Percentiles rank a stretch among this genome's conserved stretches.
Evolutionary conservation across 2,888 invertebrate genomes (phyloP).

Genomic region (Chalcosyrphus nemorum): DNA sequence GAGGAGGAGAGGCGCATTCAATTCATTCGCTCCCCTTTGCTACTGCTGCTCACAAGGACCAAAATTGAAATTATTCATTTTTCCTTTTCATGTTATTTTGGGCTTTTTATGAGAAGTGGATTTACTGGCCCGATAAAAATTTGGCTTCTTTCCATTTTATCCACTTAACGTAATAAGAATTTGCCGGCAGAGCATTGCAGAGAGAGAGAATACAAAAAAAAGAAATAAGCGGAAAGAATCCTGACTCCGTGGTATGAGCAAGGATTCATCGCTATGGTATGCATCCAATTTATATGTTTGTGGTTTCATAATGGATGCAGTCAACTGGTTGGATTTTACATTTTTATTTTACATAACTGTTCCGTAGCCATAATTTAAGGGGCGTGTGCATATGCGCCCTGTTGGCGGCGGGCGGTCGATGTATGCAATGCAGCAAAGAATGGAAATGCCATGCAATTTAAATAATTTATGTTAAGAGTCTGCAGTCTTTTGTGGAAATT

Average conservation of each 20-base stretch:
- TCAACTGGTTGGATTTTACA: conserved; percentile 66
- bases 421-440: conserved; percentile 37
- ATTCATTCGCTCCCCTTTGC: conserved; percentile 24
- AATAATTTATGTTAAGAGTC: conserved; percentile 1
- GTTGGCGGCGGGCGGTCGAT: not conserved
- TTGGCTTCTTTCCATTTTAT: conserved; percentile 78
- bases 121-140: conserved; percentile 76
- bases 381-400: conserved; percentile 57
- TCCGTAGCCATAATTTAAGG: conserved; percentile 64
- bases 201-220: not conserved
- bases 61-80: conserved; percentile 67
- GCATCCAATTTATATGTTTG: conserved; percentile 69
- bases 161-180: conserved; percentile 78
- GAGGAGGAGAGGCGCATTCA: conserved; percentile 42
- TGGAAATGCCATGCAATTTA: conserved; percentile 3
- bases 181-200: conserved; percentile 63
- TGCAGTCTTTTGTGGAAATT: conserved; percentile 31
- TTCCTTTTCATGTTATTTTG: conserved; percentile 55
- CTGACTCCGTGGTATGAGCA: conserved; percentile 15
- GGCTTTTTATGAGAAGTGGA: conserved; percentile 71
- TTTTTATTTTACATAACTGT: conserved; percentile 65
- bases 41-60: conserved; percentile 15
- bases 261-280: conserved; percentile 33
- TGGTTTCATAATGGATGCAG: conserved; percentile 70
- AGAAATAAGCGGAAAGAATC: not conserved